Evolutionary conservation across 2,888 invertebrate genomes (phyloP).

Genomic region (Agonopterix subpropinquella): DNA sequence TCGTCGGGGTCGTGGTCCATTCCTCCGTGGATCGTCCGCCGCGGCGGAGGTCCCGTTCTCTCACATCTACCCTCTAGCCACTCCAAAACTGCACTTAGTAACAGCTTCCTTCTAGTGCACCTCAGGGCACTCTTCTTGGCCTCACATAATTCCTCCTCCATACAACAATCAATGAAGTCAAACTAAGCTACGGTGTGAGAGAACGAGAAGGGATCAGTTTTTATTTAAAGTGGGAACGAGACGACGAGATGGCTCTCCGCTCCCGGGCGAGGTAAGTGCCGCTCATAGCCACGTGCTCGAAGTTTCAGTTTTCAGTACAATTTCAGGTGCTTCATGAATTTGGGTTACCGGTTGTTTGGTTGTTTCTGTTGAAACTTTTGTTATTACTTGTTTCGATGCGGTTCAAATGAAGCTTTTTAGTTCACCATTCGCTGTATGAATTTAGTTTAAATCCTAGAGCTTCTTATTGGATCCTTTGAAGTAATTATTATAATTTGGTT

Average conservation of each 20-base stretch:
- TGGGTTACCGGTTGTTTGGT: constrained; percentile 17
- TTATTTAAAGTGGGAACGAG: constrained; percentile 70
- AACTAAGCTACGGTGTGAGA: constrained; percentile 57
- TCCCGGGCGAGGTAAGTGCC: constrained; percentile 67
- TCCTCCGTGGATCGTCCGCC: constrained; percentile 69
- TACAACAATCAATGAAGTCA: constrained; percentile 1
- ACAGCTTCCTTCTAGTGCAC: constrained; percentile 23
- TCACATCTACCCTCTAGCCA: constrained; percentile 45
- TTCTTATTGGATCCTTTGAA: no score
- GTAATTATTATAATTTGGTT: no score
- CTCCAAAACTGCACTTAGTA: constrained; percentile 29
- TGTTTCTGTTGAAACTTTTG: constrained; percentile 16
- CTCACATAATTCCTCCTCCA: constrained; percentile 8
- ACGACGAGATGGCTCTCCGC: constrained; percentile 60
- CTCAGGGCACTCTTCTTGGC: constrained; percentile 23
- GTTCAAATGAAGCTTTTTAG: no score
- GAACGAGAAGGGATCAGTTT: constrained; percentile 54
- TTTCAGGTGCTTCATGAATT: constrained; percentile 33
- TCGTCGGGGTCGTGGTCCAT: constrained; percentile 60
- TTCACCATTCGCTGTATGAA: no score
- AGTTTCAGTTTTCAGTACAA: constrained; percentile 34
- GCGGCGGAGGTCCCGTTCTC: constrained; percentile 71
- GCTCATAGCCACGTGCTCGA: constrained; percentile 64
- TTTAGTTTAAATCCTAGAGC: no score
- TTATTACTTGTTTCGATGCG: not conserved